Evolutionary conservation across 2,113 vertebrate species (phyloP), one percentile per base, ranked within the genome.

Genomic region (Litocranius walleri): DNA sequence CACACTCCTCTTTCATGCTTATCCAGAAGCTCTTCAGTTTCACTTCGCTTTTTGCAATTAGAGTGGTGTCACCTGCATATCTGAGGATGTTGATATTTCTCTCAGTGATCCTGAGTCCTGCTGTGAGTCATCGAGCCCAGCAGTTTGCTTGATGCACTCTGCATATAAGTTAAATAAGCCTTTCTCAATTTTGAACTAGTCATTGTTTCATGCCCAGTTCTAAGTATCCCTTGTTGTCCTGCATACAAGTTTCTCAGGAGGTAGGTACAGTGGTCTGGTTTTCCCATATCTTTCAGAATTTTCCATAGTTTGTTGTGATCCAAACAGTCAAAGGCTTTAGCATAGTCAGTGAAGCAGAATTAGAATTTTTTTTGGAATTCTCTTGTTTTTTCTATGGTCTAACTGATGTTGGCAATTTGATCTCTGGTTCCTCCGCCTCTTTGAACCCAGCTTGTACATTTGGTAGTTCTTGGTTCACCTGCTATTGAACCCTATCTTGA

Each of bases 41-140:
- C 19, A 36, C n/a, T 74, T 25, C 0, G 0, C 62, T 74, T 40
- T 74, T 23, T 74, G n/a, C 0, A 3, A 23, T 40, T 40, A 40
- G 67, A 3, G 19, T 74, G 21, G 17, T 74, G 5, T 40, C 36
- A 74, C 36, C 67, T 74, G 67, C 36, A 25, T 74, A 40, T 74
- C 36, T 74, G 67, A 40, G 67, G 36, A 3, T 74, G 36, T 13
- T 74, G n/a, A 6, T 13, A 74, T 74, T 74, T 74, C 67, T 40
- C 67, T 40, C 36, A 40, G 67, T 0, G 1, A n/a, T 74, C 67
- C 25, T 40, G 67, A 40, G 21, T 74, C 67, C 36, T 1, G 21
- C 21, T 74, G 10, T 74, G 21, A 74, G 36, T 74, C 11, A 40
- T 40, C 11, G 11, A 74, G 36, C n/a, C 10, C 21, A 74, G 67